Base-by-base conservation (phyloP, 2,888 invertebrate species). In the Deladenus siricidicola region DNA sequence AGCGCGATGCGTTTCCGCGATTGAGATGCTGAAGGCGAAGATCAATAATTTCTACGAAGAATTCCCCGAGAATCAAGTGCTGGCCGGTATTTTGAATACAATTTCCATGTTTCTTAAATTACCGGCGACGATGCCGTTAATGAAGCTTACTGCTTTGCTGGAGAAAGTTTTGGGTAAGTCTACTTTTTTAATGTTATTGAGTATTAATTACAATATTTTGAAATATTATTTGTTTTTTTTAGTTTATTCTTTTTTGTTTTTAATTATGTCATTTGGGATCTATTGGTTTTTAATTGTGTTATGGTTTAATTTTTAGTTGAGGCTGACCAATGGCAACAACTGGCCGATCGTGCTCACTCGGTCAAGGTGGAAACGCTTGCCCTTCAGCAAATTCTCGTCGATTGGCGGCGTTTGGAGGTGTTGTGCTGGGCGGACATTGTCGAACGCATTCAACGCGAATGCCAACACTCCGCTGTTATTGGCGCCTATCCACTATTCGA, bases 121-220 rank as follows among this genome's bases (percentile, higher is more conserved):
- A 1, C 59, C 70, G 4, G 62, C 70, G 3, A 86, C 86, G 0
- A 87, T 88, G 65, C 88, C 94, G 0, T 82, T 96, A 3, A 87
- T 90, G 62, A 86, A 90, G 67, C 90, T 90, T 76, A 85, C 92
- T 1, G 88, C 89, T 0, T 93, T 93, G 0, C 83, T 96, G 56
- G 96, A 98, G 80, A 82, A 92, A 51, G 82, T 98, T 1, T 83
- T 94, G 1, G 86, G 87, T 64, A 88, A 89, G 62, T 26, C 53
- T 47, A 14, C 10, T 43, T 29, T 43, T 44, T 48, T 24, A 6
- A 14, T 24, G 1, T 47, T 42, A 42, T 34, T 55, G 23, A 23
- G 14, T 26, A n/a, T n/a, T n/a, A n/a, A n/a, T n/a, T n/a, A n/a
- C n/a, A n/a, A n/a, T n/a, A n/a, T n/a, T n/a, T n/a, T n/a, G n/a